These are phyloP conservation scores for Aporophyla lueneburgensis DNA, from an alignment of 2,888 invertebrate species.

Conservation along the genomic window DNA sequence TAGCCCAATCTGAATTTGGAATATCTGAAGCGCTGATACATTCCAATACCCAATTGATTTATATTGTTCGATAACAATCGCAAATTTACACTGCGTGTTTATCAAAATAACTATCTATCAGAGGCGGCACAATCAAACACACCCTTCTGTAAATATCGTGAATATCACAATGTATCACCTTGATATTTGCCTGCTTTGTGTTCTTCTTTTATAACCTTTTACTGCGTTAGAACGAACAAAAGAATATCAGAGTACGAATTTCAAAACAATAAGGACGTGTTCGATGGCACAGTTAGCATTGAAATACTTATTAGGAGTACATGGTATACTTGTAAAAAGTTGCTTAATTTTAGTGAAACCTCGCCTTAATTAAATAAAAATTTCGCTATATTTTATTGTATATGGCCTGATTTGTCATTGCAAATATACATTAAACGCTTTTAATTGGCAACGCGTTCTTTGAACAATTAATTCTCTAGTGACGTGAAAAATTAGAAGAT, in stretches of 20 bases:
- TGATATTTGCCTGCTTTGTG: conserved; percentile 74
- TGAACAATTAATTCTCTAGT: not conserved
- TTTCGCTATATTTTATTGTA: not conserved
- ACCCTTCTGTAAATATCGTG: conserved; percentile 52
- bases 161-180: conserved; percentile 71
- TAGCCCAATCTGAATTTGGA: conserved; percentile 55
- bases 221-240: conserved; percentile 62
- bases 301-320: conserved; percentile 41
- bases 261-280: conserved; percentile 67
- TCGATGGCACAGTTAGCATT: conserved; percentile 43
- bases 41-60: conserved; percentile 77
- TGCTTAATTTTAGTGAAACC: conserved; percentile 38
- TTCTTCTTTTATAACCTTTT: conserved; percentile 72
- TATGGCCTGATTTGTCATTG: conserved; percentile 1
- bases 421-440: conserved; percentile 5
- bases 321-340: conserved; percentile 26
- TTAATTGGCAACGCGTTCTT: conserved; percentile 16
- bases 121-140: conserved; percentile 47
- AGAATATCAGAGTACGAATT: conserved; percentile 68
- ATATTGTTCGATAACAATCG: conserved; percentile 81
- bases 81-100: conserved; percentile 69
- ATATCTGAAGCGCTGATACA: conserved; percentile 62
- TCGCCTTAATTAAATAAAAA: conserved; percentile 13
- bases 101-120: conserved; percentile 66
- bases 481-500: not conserved